Base-by-base conservation (phyloP, 2,113 vertebrate species). In the Bostrychus sinensis region DNA sequence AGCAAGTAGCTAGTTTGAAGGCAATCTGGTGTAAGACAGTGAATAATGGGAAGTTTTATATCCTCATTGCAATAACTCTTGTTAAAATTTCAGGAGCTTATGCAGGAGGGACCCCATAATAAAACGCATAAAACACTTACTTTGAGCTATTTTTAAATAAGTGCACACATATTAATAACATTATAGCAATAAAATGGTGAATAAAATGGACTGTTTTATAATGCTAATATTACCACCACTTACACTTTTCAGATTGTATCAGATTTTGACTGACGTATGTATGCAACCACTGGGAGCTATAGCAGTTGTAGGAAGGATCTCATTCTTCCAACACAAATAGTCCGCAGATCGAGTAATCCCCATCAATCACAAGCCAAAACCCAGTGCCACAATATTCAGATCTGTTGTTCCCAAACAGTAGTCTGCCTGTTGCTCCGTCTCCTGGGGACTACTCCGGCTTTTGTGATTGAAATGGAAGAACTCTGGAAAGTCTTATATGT, bases 391-490 rank as follows among this genome's bases (percentile, higher is more conserved):
- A 32, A 65, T 26, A 30, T 50, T 23, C 13, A 61, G 25, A 10
- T 9, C 28, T 39, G 38, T 66, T 76, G 60, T 62, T 66, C 38
- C 30, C 45, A 65, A 74, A 78, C 72, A 72, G 74, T 53, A 82
- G 71, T 68, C 46, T 37, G 42, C 48, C 13, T 5, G 68, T 32
- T 5, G 8, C 22, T 68, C 26, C 13, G 22, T 16, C 23, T 26
- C 23, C 23, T 1, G 46, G 23, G 23, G 7, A 26, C 3, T 7
- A 6, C 19, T 45, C 30, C 5, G 3, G 30, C 5, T 26, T 50
- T 50, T 26, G 12, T 16, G 45, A 26, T 50, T 7, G 14, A 81
- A 66, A 48, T 74, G 45, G 14, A 58, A 45, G 22, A 71, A 57
- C 17, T 58, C 38, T 59, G 23, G 53, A 75, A 80, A 79, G 57